Percentiles rank a stretch among this genome's conserved stretches.
These are phyloP conservation scores for Numenius arquata DNA, from an alignment of 2,113 vertebrate species.

Conservation along the genomic window DNA sequence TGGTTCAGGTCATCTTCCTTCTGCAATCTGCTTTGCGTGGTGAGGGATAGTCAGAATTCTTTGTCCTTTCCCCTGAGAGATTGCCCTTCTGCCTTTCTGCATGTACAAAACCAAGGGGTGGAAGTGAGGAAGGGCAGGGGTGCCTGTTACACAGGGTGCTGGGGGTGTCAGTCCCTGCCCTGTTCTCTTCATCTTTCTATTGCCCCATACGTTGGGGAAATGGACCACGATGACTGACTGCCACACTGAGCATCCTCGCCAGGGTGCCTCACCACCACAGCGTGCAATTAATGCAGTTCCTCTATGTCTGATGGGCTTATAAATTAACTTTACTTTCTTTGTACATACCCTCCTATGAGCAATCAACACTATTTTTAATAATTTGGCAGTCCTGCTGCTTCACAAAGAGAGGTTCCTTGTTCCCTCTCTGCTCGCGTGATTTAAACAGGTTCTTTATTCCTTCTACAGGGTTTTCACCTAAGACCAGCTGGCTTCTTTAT, in stretches of 20 bases:
- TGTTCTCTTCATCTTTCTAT: background rate
- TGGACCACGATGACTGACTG: background rate
- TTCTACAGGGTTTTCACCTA: background rate
- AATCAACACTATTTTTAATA: background rate
- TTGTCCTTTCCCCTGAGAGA: background rate
- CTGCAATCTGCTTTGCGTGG: background rate
- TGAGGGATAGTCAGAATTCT: background rate
- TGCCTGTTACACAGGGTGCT: background rate
- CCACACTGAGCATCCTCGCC: background rate
- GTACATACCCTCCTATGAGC: background rate
- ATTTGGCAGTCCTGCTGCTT: background rate
- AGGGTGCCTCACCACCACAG: no score
- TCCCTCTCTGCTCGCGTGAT: background rate
- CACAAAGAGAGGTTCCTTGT: background rate
- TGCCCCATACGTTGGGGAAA: background rate
- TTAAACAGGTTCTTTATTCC: background rate
- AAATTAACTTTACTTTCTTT: background rate
- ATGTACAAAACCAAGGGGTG: background rate
- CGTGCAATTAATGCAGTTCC: background rate
- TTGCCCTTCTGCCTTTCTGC: background rate
- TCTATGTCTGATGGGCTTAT: background rate
- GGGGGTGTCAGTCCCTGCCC: background rate
- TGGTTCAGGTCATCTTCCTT: slow-evolving; percentile 35
- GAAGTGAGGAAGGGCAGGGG: background rate
- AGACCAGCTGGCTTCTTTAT: background rate